Evolutionary conservation across 2,797 vertebrate genomes (phyloP).

Genomic region (Apodemus agrarius): DNA sequence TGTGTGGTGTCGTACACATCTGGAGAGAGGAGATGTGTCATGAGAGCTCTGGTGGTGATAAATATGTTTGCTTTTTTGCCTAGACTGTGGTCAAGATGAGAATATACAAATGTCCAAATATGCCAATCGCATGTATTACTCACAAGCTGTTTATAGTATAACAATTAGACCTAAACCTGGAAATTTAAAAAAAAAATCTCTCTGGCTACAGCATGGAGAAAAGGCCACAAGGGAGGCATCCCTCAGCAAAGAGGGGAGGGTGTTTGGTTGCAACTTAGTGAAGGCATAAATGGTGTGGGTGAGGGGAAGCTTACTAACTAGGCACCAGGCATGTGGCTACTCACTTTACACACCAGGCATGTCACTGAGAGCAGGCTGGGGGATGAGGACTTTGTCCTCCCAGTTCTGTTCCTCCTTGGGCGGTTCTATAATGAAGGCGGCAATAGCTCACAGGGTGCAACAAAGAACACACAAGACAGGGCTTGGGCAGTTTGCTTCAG

Average conservation of each 20-base stretch:
- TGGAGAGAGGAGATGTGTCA: neutral
- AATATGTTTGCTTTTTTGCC: neutral
- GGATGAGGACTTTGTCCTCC: no score
- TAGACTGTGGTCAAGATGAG: neutral
- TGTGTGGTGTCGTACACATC: neutral
- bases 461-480: no score
- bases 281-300: neutral
- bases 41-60: neutral
- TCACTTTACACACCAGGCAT: accelerated
- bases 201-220: neutral
- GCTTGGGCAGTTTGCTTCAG: no score
- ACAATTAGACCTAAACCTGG: neutral
- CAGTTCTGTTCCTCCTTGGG: neutral
- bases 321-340: no score
- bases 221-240: neutral
- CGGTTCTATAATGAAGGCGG: neutral
- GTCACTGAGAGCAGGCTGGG: neutral
- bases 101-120: neutral
- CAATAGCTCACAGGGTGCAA: neutral
- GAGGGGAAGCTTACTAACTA: neutral
- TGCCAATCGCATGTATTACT: neutral
- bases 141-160: neutral
- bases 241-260: neutral
- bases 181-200: neutral
- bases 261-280: neutral